Evolutionary conservation across 2,113 vertebrate genomes (phyloP).

Genomic region (Alosa alosa): DNA sequence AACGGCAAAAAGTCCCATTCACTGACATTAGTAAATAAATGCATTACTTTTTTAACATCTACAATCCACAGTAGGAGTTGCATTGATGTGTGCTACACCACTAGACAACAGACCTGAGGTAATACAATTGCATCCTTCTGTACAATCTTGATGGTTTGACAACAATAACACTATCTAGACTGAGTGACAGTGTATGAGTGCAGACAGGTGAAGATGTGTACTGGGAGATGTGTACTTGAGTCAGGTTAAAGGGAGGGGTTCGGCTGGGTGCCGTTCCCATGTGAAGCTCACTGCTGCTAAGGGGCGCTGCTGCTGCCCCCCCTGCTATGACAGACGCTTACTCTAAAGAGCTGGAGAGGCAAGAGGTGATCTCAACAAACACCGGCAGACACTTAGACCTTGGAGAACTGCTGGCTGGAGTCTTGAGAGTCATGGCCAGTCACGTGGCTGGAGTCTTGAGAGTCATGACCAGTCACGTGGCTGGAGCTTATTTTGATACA

Average conservation of each 20-base stretch:
- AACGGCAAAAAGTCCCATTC: too few relatives aligned
- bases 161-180: too few relatives aligned
- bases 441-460: conserved; percentile 78
- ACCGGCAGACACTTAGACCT: conserved; percentile 73
- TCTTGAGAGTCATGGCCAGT: conserved; percentile 96
- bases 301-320: conserved; percentile 77
- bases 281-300: conserved; percentile 70
- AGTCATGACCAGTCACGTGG: too few relatives aligned
- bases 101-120: too few relatives aligned
- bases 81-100: too few relatives aligned
- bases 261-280: conserved; percentile 73
- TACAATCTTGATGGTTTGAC: too few relatives aligned
- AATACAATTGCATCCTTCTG: too few relatives aligned
- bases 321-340: conserved; percentile 71
- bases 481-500: too few relatives aligned
- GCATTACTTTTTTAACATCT: not conserved
- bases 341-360: conserved; percentile 62
- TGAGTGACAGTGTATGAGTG: too few relatives aligned
- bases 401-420: conserved; percentile 88
- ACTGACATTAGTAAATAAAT: not conserved
- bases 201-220: too few relatives aligned
- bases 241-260: conserved; percentile 93
- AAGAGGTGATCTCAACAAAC: conserved; percentile 56
- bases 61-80: too few relatives aligned
- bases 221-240: conserved; percentile 77